Conservation (phyloP, 2,797 vertebrate genomes). For the Phoxinus dragarum region DNA sequence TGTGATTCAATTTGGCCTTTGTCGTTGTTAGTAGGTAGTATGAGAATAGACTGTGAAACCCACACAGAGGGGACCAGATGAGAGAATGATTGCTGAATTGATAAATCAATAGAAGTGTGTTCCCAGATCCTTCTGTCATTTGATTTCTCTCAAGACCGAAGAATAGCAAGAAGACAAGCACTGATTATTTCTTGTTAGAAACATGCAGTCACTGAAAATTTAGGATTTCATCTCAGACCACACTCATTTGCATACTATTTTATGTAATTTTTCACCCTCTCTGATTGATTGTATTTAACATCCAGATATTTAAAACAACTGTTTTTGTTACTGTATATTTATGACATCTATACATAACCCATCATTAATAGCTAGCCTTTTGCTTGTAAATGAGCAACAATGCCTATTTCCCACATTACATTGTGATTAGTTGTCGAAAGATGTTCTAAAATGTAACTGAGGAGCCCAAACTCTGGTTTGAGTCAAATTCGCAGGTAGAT, state of each 20-base stretch:
- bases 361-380: neutral
- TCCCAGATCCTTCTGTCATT: neutral
- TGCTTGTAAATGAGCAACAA: neutral
- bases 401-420: neutral
- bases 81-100: conserved; percentile 76
- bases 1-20: conserved; percentile 98
- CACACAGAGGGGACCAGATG: conserved; percentile 81
- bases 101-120: conserved; percentile 52
- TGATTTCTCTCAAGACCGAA: conserved; percentile 4
- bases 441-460: neutral
- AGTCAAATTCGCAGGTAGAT: neutral
- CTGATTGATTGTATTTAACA: neutral
- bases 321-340: neutral
- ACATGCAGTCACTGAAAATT: neutral
- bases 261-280: neutral
- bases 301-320: no score
- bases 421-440: neutral
- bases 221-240: neutral
- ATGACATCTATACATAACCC: neutral
- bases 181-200: neutral
- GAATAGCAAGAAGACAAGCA: neutral
- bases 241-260: neutral
- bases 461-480: neutral
- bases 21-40: conserved; percentile 95
- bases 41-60: conserved; percentile 87